Conservation (phyloP, 1,140 invertebrate genomes). For the Atta texana region DNA sequence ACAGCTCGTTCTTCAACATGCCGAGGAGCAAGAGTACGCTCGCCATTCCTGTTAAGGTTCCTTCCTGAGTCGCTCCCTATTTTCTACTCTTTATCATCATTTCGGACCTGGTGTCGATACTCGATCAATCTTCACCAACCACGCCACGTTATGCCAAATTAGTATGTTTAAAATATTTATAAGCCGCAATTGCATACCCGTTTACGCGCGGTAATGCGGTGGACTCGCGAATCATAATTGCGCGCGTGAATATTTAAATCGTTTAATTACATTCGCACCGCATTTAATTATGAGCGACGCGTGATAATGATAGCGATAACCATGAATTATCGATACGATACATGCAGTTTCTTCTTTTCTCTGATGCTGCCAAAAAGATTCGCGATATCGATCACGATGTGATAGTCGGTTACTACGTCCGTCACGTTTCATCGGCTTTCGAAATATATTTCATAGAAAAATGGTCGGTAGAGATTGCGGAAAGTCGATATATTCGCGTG, state of each 20-base stretch:
- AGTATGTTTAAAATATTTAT: constrained; percentile 30
- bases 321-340: not conserved
- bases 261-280: constrained; percentile 38
- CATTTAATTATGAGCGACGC: constrained; percentile 51
- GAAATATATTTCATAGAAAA: constrained; percentile 62
- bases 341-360: not conserved
- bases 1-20: constrained; percentile 8
- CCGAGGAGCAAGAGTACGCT: not conserved
- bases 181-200: constrained; percentile 1
- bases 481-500: constrained; percentile 57
- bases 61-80: not conserved
- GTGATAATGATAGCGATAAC: constrained; percentile 18
- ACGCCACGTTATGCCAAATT: not conserved
- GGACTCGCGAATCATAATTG: constrained; percentile 37
- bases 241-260: constrained; percentile 59
- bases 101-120: not conserved
- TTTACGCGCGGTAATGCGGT: not conserved
- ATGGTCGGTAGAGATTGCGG: constrained; percentile 58
- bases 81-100: constrained; percentile 13
- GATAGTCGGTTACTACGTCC: constrained; percentile 25
- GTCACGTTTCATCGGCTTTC: constrained; percentile 57
- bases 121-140: not conserved
- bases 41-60: too few species aligned
- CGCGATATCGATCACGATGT: not conserved
- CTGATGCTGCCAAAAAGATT: constrained; percentile 25